Base-by-base conservation (phyloP, 2,113 vertebrate genomes). In the Sus scrofa region DNA sequence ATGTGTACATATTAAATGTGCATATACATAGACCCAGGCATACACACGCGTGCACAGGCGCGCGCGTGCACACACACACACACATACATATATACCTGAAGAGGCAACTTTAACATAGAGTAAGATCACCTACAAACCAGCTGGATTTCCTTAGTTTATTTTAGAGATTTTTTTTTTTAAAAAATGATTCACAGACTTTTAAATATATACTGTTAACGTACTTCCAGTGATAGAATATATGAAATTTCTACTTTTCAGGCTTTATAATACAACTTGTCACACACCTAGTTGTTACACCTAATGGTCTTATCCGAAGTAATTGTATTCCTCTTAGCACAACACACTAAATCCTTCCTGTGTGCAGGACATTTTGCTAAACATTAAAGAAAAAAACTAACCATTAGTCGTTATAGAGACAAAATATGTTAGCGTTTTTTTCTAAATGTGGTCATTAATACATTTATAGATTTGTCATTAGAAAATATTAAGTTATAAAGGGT, bases 401-500 rank as follows among this genome's bases (percentile, higher is more conserved):
- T 56, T 81, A 26, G 2, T 93, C 74, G 83, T 65, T 87, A 34
- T 18, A 86, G 19, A 85, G 37, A 90, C 20, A 89, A 96, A 95
- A 84, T 63, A 60, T 50, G 60, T 90, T 54, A 65, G 22, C 34
- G 20, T 58, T 95, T 67, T 67, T 44, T 52, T 67, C 20, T 56
- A 79, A 83, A 78, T 30, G 1, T 75, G 44, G 1, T 14, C 15
- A 34, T 77, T 91, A 39, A 22, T 52, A n/a, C 81, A 32, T 58
- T 90, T 92, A 87, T 32, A 67, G 8, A 70, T 32, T 95, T 96
- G 18, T 39, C 84, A 32, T 92, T 78, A 71, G 70, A 94, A 96
- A 96, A 89, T 52, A 62, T 34, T 63, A 62, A 78, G 52, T 89
- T 89, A 75, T 26, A 92, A 77, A 85, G 8, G 18, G 62, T 75